These are phyloP conservation scores for Neodiprion fabricii DNA, from an alignment of 1,140 invertebrate species.

Conservation along the genomic window DNA sequence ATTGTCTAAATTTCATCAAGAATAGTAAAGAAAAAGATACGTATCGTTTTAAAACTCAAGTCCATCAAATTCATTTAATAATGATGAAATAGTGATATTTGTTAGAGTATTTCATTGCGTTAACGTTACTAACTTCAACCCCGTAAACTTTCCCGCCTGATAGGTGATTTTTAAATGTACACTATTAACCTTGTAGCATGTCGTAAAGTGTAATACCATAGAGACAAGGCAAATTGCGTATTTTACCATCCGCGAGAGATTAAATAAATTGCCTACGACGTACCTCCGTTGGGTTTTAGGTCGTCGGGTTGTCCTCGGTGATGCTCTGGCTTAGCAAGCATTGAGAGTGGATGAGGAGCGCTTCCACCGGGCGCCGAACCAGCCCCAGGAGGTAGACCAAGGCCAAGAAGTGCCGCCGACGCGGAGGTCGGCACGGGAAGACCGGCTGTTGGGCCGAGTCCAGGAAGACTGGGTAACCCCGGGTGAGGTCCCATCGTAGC, in stretches of 20 bases:
- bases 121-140: too few relatives aligned
- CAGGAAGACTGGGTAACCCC: constrained; percentile 58
- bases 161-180: too few relatives aligned
- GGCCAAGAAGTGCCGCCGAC: constrained; percentile 54
- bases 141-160: too few relatives aligned
- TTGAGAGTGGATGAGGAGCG: constrained; percentile 72
- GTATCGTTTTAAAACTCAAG: too few relatives aligned
- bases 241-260: neutral
- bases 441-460: constrained; percentile 54
- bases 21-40: too few relatives aligned
- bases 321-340: constrained; percentile 75
- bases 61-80: too few relatives aligned
- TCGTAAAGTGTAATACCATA: too few relatives aligned
- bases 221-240: too few relatives aligned
- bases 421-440: constrained; percentile 60
- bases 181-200: too few relatives aligned
- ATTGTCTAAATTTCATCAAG: too few relatives aligned
- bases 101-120: too few relatives aligned
- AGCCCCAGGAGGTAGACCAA: constrained; percentile 65
- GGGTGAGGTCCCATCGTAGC: constrained; percentile 72
- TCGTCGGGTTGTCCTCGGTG: constrained; percentile 69
- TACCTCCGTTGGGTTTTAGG: constrained; percentile 73
- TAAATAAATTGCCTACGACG: constrained; percentile 40
- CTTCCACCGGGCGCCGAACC: constrained; percentile 61
- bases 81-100: too few relatives aligned